Evolutionary conservation across 2,797 vertebrate species (phyloP).

Genomic region (Hipposideros larvatus): DNA sequence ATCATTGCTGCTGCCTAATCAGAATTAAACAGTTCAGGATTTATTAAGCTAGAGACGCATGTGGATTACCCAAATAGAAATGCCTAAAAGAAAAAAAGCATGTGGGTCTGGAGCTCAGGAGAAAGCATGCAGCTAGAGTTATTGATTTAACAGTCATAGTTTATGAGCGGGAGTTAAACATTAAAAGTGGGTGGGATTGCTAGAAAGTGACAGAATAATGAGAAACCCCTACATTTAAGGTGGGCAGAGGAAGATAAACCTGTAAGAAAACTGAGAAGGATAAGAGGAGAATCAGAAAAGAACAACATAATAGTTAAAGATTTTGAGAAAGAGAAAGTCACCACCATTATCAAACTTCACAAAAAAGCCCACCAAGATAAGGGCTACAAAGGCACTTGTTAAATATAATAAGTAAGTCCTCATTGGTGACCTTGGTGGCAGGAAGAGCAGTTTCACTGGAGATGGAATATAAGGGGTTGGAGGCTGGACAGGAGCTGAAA

Average conservation of each 20-base stretch:
- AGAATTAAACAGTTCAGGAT: not conserved
- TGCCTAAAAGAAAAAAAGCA: not conserved
- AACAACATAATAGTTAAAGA: not conserved
- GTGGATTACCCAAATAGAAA: not conserved
- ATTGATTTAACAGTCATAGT: not conserved
- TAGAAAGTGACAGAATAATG: not conserved
- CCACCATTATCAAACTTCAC: not conserved
- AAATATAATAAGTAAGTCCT: not conserved
- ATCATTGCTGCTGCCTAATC: not conserved
- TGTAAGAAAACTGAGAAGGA: not conserved
- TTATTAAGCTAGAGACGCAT: not conserved
- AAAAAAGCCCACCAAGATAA: not conserved
- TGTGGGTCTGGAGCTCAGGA: not conserved
- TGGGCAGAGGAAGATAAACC: not conserved
- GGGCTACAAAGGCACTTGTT: not conserved
- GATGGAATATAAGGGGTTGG: not conserved
- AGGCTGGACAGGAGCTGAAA: not conserved
- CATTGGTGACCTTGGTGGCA: not conserved
- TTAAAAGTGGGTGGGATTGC: not conserved
- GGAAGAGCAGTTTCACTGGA: not conserved
- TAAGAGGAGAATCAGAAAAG: not conserved
- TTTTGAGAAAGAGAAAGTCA: conserved; percentile 26
- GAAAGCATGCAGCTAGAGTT: not conserved
- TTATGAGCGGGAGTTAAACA: not conserved
- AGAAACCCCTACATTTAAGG: not conserved